Evolutionary conservation across 2,113 vertebrate genomes (phyloP), one percentile per base, ranked within the genome.

Genomic region (Ctenomys sociabilis): DNA sequence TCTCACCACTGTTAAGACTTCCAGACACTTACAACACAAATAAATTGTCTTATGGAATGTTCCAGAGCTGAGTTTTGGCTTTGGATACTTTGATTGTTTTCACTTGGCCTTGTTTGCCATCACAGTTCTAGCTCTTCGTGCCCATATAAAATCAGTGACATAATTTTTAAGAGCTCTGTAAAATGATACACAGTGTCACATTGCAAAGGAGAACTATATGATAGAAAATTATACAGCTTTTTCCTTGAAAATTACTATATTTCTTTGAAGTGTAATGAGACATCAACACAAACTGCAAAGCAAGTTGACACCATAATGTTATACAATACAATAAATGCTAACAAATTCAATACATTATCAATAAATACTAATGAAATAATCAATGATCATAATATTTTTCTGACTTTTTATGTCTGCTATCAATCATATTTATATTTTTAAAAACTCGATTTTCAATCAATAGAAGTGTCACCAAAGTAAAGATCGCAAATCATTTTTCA

Each of bases 371-470:
- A 57, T 57, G 57, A 45, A 16, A 35, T 83, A n/a, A 52, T 94
- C 52, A 83, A 70, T 78, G 19, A 54, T 90, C 49, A 66, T 86
- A 82, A 72, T 40, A 26, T 66, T 80, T 84, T 90, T 59, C 43
- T 90, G 75, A 28, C 13, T 73, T 1, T 72, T 72, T 73, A 40
- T 73, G 17, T 3, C 54, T 89, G 45, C 24, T 57, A 61, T 61
- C 26, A 45, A 35, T 93, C 40, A 94, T 40, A 87, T 63, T 32
- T 89, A 90, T 45, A 72, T 57, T 88, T 78, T 83, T 30, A 70
- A 21, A 24, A 94, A 84, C 54, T 35, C 80, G 9, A 66, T 83
- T 92, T 95, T 94, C 63, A 84, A 54, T 92, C 28, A 90, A 35
- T 80, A 35, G 59, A 90, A 95, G 40, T 52, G 68, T 92, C 88